phyloP scores from a whole-genome alignment of 2,113 vertebrate species.

The Ochotona princeps region DNA sequence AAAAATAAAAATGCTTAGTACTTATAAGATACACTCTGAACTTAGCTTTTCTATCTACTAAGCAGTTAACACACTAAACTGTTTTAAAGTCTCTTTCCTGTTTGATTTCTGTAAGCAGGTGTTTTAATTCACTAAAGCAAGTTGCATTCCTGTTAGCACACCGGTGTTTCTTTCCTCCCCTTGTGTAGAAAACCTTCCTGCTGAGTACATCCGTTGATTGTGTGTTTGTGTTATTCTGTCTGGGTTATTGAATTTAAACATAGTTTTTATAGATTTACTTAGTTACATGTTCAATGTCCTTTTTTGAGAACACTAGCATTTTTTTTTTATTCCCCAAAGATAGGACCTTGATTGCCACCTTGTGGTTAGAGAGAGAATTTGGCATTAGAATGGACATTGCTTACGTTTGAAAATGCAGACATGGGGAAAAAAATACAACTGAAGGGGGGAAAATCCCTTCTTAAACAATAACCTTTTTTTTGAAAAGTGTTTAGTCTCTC shows the following conservation, averaged over 20 bases:
- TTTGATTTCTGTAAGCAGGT: neutral
- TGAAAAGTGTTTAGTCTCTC: neutral
- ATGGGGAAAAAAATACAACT: neutral
- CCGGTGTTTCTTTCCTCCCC: neutral
- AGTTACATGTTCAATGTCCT: constrained; percentile 28
- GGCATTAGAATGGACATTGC: neutral
- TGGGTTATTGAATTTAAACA: constrained; percentile 21
- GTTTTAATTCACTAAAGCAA: constrained; percentile 46
- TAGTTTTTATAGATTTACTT: constrained; percentile 29
- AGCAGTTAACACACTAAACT: neutral
- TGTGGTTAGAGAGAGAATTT: constrained; percentile 79
- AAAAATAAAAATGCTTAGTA: neutral
- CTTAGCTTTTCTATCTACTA: neutral
- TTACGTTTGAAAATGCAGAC: neutral
- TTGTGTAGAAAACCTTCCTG: neutral
- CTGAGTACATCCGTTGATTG: neutral
- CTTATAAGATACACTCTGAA: neutral
- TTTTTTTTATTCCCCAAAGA: constrained; percentile 41
- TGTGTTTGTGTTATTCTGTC: constrained; percentile 11
- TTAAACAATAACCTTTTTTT: constrained; percentile 5
- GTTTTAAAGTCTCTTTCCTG: neutral
- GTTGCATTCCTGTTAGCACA: neutral
- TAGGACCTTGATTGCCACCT: constrained; percentile 83
- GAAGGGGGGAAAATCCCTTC: neutral
- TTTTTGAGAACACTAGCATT: neutral